Conservation (phyloP, 2,113 vertebrate genomes). For the Clarias gariepinus region DNA sequence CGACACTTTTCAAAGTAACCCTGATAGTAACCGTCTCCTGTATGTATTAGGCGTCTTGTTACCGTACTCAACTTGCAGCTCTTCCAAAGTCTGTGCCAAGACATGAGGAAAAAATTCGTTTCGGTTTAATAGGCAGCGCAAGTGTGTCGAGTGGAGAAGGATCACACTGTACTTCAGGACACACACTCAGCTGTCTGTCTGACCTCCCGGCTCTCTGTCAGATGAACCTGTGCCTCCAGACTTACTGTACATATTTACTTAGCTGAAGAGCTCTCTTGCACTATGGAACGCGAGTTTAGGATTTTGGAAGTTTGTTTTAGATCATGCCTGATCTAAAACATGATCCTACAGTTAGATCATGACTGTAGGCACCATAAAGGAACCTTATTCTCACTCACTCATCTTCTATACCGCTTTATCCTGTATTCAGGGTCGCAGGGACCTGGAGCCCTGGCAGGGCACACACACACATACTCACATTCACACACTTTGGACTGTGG, state of each 20-base stretch:
- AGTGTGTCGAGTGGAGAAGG: not conserved
- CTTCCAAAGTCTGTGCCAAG: not conserved
- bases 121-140: not conserved
- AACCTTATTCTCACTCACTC: too few species aligned
- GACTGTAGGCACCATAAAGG: not conserved
- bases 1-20: not conserved
- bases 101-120: not conserved
- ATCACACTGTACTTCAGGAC: not conserved
- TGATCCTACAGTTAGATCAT: too few species aligned
- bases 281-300: not conserved
- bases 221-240: not conserved
- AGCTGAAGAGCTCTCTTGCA: not conserved
- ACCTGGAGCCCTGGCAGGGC: too few species aligned
- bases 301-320: not conserved
- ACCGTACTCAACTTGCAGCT: not conserved
- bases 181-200: not conserved
- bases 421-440: too few species aligned
- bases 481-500: too few species aligned
- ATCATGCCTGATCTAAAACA: not conserved
- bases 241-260: constrained; percentile 3
- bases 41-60: too few species aligned
- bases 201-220: not conserved
- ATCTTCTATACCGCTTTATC: too few species aligned
- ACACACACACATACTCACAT: too few species aligned
- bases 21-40: not conserved